phyloP scores from a whole-genome alignment of 2,113 vertebrate genomes.

The Nicator chloris region DNA sequence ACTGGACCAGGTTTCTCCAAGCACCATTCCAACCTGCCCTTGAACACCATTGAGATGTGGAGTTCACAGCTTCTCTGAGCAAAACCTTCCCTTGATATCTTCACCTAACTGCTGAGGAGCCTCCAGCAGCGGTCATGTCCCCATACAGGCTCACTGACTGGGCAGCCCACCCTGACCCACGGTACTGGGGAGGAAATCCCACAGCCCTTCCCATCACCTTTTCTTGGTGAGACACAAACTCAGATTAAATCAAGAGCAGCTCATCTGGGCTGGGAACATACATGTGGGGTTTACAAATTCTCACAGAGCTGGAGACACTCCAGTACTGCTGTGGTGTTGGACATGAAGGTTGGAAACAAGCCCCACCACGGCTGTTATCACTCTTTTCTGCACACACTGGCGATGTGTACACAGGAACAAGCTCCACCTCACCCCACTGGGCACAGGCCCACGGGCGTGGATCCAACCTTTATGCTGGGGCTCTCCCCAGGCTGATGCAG shows the following conservation, averaged over 20 bases:
- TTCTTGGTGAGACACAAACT: background rate
- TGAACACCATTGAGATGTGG: background rate
- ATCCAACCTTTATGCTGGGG: background rate
- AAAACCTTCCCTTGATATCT: background rate
- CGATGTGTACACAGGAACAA: fast-evolving
- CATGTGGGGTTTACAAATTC: background rate
- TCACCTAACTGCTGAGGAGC: background rate
- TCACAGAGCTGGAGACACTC: background rate
- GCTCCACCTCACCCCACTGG: background rate
- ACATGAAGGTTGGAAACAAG: background rate
- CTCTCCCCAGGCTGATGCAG: background rate
- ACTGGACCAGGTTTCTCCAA: background rate
- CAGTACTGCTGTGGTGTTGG: background rate
- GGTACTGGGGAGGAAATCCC: fast-evolving
- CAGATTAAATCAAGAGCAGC: background rate
- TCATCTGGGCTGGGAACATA: background rate
- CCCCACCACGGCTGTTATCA: background rate
- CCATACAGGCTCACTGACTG: fast-evolving
- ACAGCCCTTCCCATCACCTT: background rate
- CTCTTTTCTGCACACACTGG: fast-evolving
- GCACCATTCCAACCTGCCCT: background rate
- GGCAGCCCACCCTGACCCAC: background rate
- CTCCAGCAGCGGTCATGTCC: fast-evolving
- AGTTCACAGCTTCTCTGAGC: background rate
- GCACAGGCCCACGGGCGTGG: background rate